Conservation (phyloP, 2,888 invertebrate species). For the Dolichomitus sp. region DNA sequence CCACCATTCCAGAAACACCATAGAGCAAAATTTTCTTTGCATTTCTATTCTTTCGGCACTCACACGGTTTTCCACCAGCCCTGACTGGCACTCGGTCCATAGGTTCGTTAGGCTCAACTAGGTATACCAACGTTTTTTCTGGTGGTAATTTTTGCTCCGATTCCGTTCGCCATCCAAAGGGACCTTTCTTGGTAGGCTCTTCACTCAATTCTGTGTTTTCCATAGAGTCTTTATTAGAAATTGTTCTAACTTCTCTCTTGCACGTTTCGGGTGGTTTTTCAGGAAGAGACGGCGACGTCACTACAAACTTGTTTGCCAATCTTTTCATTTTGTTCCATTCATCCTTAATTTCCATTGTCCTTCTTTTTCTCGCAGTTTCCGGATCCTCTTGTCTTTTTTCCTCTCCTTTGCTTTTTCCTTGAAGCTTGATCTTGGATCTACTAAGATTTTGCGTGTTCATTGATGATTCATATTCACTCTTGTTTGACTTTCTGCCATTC, state of each 20-base stretch:
- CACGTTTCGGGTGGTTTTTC: constrained; percentile 54
- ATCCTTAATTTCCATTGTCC: constrained; percentile 64
- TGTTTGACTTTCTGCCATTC: not conserved
- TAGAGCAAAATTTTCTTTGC: constrained; percentile 75
- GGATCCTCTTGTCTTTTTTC: constrained; percentile 33
- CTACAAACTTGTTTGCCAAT: constrained; percentile 41
- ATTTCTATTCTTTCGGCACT: constrained; percentile 79
- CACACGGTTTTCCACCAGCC: constrained; percentile 77
- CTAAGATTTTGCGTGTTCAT: not conserved
- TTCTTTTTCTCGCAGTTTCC: constrained; percentile 28
- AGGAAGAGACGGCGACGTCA: constrained; percentile 72
- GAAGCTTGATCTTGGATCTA: constrained; percentile 4
- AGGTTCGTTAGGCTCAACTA: constrained; percentile 73
- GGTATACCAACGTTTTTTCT: constrained; percentile 76
- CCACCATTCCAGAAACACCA: constrained; percentile 73
- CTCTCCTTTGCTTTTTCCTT: constrained; percentile 11
- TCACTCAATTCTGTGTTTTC: constrained; percentile 9
- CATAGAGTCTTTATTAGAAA: constrained; percentile 1
- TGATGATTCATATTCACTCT: not conserved
- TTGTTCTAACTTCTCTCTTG: constrained; percentile 24
- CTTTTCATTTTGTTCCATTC: constrained; percentile 77
- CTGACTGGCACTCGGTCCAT: constrained; percentile 73
- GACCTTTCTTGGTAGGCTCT: constrained; percentile 51
- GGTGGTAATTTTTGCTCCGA: constrained; percentile 76
- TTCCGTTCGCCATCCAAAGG: constrained; percentile 75